phyloP scores from a whole-genome alignment of 2,888 invertebrate genomes.

The Dryobota labecula region DNA sequence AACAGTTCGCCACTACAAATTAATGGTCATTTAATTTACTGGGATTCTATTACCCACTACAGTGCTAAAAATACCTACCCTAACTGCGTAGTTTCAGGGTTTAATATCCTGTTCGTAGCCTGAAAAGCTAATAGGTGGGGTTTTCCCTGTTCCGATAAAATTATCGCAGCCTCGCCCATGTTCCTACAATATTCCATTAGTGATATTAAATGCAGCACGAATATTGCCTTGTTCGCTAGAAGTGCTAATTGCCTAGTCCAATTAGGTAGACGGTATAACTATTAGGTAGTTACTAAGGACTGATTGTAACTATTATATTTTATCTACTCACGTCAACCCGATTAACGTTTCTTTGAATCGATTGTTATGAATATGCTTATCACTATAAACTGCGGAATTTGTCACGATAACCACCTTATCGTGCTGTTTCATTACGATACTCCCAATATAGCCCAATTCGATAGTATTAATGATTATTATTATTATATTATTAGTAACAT shows the following conservation, averaged over 20 bases:
- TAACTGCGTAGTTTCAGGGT: conserved; percentile 29
- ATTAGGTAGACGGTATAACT: conserved; percentile 30
- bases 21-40: conserved; percentile 8
- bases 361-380: conserved; percentile 38
- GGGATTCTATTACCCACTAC: conserved; percentile 3
- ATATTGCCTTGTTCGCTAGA: conserved; percentile 50
- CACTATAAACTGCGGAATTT: conserved; percentile 17
- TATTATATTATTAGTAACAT: too few species aligned
- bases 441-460: conserved; percentile 21
- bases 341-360: conserved; percentile 47
- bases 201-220: conserved; percentile 63
- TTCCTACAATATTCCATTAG: conserved; percentile 66
- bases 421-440: conserved; percentile 29
- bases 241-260: conserved; percentile 52
- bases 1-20: neutral
- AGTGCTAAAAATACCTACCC: conserved; percentile 47
- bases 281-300: conserved; percentile 27
- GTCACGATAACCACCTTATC: conserved; percentile 39
- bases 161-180: conserved; percentile 59
- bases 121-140: conserved; percentile 57
- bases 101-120: conserved; percentile 55
- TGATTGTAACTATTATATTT: conserved; percentile 36
- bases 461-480: conserved; percentile 47
- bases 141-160: conserved; percentile 62
- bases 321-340: conserved; percentile 32